phyloP scores from a whole-genome alignment of 2,113 vertebrate genomes.

The Clarias magur region DNA sequence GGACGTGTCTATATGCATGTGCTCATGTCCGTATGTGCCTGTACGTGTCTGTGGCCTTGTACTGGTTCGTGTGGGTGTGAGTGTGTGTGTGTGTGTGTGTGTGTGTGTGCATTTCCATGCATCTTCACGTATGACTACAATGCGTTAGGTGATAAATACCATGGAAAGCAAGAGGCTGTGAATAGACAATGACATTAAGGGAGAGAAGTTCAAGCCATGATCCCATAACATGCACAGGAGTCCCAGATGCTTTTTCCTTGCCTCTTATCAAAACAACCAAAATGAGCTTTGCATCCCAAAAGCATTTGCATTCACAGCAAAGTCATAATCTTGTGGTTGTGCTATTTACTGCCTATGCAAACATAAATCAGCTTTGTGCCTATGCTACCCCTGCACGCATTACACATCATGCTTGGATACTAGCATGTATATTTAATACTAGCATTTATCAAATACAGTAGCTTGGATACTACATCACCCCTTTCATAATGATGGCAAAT shows the following conservation, averaged over 20 bases:
- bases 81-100: no score
- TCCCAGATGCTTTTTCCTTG: background rate
- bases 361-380: background rate
- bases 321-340: background rate
- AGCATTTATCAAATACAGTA: no score
- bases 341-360: constrained; percentile 10
- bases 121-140: background rate
- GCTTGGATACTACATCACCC: background rate
- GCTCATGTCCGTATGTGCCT: background rate
- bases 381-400: background rate
- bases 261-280: background rate
- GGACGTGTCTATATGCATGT: background rate
- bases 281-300: background rate
- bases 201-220: background rate
- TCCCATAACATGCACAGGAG: background rate
- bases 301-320: background rate
- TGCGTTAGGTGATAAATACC: constrained; percentile 10
- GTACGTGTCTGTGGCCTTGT: no score
- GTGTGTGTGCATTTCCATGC: background rate
- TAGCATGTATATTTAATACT: no score
- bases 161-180: background rate
- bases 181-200: background rate
- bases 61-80: background rate
- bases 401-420: background rate
- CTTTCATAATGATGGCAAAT: background rate